Evolutionary conservation across 2,113 vertebrate genomes (phyloP).

Genomic region (Hemiscyllium ocellatum): DNA sequence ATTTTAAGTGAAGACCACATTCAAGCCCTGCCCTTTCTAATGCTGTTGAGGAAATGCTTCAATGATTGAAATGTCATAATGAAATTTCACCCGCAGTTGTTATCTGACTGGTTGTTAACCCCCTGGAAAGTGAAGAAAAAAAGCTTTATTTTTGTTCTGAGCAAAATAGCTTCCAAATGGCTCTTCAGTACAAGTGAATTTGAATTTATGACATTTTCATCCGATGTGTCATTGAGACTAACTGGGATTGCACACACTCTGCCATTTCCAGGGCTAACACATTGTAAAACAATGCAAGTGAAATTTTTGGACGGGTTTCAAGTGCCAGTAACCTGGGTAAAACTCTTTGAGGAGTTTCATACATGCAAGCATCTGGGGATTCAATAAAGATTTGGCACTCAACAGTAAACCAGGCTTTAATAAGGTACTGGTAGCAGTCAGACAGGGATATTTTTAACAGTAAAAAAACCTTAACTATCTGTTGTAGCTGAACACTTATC

Average conservation of each 20-base stretch:
- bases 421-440: neutral
- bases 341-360: neutral
- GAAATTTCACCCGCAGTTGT: neutral
- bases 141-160: neutral
- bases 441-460: neutral
- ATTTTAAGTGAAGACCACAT: neutral
- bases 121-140: neutral
- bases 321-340: neutral
- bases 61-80: neutral
- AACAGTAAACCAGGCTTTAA: neutral
- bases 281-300: neutral
- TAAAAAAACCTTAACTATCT: neutral
- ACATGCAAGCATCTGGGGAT: neutral
- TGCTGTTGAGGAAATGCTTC: neutral
- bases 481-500: neutral
- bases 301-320: neutral
- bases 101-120: neutral
- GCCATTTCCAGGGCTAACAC: neutral
- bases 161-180: neutral
- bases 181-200: neutral
- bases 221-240: neutral
- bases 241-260: neutral
- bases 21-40: constrained; percentile 33
- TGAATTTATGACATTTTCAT: neutral
- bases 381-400: neutral